Evolutionary conservation across 2,797 vertebrate species (phyloP).

Genomic region (Astyanax mexicanus): DNA sequence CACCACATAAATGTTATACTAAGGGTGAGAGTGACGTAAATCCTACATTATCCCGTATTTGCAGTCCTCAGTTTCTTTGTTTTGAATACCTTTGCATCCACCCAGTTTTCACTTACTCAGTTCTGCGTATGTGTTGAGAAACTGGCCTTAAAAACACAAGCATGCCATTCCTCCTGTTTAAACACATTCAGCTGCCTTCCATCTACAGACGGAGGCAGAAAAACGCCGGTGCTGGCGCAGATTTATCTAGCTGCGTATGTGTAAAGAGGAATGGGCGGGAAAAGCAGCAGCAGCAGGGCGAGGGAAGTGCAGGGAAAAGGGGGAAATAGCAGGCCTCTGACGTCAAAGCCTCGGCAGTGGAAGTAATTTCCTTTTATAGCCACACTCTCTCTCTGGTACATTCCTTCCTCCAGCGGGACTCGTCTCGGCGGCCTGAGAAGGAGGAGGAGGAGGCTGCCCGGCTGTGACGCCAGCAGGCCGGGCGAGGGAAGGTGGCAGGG

Average conservation of each 20-base stretch:
- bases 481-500: background rate
- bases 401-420: slow-evolving; percentile 67
- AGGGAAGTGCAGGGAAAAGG: slow-evolving; percentile 59
- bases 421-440: slow-evolving; percentile 30
- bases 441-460: slow-evolving; percentile 39
- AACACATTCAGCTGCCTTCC: background rate
- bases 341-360: slow-evolving; percentile 74
- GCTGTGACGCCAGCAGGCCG: slow-evolving; percentile 56
- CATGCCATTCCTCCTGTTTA: background rate
- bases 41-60: background rate
- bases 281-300: slow-evolving; percentile 8
- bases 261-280: background rate
- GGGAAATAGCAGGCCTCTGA: slow-evolving; percentile 76
- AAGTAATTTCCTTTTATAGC: slow-evolving; percentile 85
- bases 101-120: too few species aligned
- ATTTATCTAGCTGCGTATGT: background rate
- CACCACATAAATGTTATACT: too few species aligned
- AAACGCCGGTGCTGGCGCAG: background rate
- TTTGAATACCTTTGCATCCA: background rate
- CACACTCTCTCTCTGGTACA: slow-evolving; percentile 75
- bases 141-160: background rate
- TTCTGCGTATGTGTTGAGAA: background rate
- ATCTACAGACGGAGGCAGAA: background rate
- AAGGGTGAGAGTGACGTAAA: background rate
- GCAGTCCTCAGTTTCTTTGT: background rate